Evolutionary conservation across 2,888 invertebrate genomes (phyloP), one percentile per base, ranked within the genome.

Genomic region (Acrobasis repandana): DNA sequence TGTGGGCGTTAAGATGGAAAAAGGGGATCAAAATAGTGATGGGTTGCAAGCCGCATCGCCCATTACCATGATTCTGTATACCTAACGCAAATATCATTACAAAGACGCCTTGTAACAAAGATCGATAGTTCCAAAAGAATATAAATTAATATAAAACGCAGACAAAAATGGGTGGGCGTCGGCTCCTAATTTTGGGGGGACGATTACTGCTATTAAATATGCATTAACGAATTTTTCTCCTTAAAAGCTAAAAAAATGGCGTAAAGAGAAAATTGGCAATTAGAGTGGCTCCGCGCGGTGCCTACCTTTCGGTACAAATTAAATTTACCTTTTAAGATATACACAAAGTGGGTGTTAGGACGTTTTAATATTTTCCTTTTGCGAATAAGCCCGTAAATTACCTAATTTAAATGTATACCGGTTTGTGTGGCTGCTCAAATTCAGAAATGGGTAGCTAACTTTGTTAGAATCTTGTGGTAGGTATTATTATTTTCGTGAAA

Each of bases 171-270:
- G 74, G 75, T 73, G 74, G 60, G 71, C 71, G 70, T 70, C 75
- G 69, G 63, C 63, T 65, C 68, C 67, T 78, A 77, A 80, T 77
- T 75, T 75, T 67, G 74, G 80, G 85, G 79, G 86, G 81, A 86
- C 88, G 90, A 90, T 91, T 91, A 91, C 72, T 65, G 75, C 90
- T 85, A 90, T 92, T 90, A 92, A 92, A 90, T 92, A 91, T 92
- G 89, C 90, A 92, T 88, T 92, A 92, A 91, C 91, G 91, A 90
- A 90, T 90, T 92, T 90, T 91, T 85, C 90, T 89, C 77, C 79
- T 91, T 88, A 90, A 88, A 90, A 90, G 89, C 89, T 85, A 86
- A 81, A 90, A 86, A 90, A 90, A 88, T 82, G 89, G 87, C 87
- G 89, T 88, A 89, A 92, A 85, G 83, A 85, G 90, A 90, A 92